Conservation (phyloP, 2,113 vertebrate species). For the Hemiprocne comata region DNA sequence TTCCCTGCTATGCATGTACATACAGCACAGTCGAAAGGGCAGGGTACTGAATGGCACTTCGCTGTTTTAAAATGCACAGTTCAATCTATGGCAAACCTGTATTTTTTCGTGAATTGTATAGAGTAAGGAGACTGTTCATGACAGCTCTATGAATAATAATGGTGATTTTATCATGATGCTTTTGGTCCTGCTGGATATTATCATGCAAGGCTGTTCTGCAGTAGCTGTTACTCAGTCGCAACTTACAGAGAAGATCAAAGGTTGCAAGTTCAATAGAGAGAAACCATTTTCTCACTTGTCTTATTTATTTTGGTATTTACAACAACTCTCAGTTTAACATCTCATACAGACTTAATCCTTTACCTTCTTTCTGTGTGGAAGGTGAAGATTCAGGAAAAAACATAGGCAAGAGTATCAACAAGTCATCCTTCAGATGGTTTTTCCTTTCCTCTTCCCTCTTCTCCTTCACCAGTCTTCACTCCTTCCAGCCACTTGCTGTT, state of each 20-base stretch:
- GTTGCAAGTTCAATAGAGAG: background rate
- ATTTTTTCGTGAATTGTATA: slow-evolving; percentile 22
- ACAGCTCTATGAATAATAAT: slow-evolving; percentile 56
- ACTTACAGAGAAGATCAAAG: slow-evolving; percentile 10
- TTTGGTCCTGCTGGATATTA: slow-evolving; percentile 1
- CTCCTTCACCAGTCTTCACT: background rate
- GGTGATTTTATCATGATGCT: slow-evolving; percentile 11
- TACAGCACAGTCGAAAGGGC: background rate
- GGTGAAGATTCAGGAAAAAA: background rate
- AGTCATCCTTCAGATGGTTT: background rate
- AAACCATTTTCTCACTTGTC: background rate
- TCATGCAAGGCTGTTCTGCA: background rate
- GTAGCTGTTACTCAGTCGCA: background rate
- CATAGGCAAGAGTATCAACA: background rate
- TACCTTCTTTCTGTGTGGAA: background rate
- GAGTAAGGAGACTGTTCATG: slow-evolving; percentile 34
- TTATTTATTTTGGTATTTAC: slow-evolving; percentile 18
- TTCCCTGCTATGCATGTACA: background rate
- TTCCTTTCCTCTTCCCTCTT: background rate
- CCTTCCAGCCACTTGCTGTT: background rate
- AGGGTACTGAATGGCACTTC: background rate
- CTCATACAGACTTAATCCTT: background rate
- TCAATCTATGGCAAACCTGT: background rate
- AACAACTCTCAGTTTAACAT: background rate
- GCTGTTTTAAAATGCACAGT: background rate